These are phyloP conservation scores for Hirudinaria manillensis DNA, from an alignment of 2,888 invertebrate genomes.

Conservation along the genomic window DNA sequence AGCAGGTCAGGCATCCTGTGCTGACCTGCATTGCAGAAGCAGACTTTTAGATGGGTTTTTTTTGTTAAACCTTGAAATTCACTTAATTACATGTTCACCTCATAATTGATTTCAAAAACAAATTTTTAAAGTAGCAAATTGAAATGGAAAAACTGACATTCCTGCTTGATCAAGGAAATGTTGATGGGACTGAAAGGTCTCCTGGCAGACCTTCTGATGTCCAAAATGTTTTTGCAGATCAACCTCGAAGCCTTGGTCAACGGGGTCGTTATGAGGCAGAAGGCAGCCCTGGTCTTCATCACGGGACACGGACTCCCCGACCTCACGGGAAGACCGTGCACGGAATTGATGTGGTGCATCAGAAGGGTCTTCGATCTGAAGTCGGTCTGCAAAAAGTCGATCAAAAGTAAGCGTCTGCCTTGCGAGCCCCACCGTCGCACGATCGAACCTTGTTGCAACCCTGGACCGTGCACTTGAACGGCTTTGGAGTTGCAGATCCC, in stretches of 20 bases:
- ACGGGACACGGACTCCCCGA: slow-evolving; percentile 78
- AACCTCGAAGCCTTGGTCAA: slow-evolving; percentile 81
- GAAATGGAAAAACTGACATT: slow-evolving; percentile 62
- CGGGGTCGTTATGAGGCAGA: slow-evolving; percentile 85
- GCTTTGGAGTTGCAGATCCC: not conserved
- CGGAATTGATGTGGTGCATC: slow-evolving; percentile 84
- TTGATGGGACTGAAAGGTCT: slow-evolving; percentile 68
- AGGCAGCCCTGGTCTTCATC: slow-evolving; percentile 93
- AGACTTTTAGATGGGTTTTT: not conserved
- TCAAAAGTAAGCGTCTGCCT: not conserved
- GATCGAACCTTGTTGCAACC: slow-evolving; percentile 73
- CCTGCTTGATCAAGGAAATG: slow-evolving; percentile 71
- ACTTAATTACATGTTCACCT: too few species aligned
- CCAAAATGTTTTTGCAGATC: slow-evolving; percentile 69
- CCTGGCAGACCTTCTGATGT: slow-evolving; percentile 78
- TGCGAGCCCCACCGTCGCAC: not conserved
- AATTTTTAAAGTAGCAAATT: not conserved
- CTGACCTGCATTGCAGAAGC: slow-evolving; percentile 43
- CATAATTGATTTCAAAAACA: not conserved
- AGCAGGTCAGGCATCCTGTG: slow-evolving; percentile 43
- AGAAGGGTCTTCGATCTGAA: slow-evolving; percentile 90
- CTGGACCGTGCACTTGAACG: slow-evolving; percentile 73
- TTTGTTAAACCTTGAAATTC: not conserved
- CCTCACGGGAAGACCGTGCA: slow-evolving; percentile 72
- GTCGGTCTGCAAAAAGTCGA: slow-evolving; percentile 58